Evolutionary conservation across 2,888 invertebrate genomes (phyloP).

Genomic region (Darwinula stevensoni): DNA sequence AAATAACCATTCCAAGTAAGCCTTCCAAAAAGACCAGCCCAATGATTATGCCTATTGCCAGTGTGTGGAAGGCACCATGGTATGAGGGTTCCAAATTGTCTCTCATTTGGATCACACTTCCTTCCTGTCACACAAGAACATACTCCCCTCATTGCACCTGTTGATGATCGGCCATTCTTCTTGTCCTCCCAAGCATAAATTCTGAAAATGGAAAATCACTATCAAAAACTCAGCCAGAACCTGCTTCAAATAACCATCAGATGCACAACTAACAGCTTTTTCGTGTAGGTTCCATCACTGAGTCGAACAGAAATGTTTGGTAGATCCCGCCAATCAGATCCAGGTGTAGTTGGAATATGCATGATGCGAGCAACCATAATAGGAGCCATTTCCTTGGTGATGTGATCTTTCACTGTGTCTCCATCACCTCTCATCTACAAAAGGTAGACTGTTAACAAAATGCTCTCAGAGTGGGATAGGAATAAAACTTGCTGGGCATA

Average conservation of each 20-base stretch:
- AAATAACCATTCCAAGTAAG: slow-evolving; percentile 58
- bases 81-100: slow-evolving; percentile 50
- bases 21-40: slow-evolving; percentile 55
- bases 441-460: background rate
- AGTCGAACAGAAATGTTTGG: slow-evolving; percentile 41
- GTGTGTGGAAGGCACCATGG: slow-evolving; percentile 73
- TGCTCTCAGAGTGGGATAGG: too few relatives aligned
- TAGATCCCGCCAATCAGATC: slow-evolving; percentile 58
- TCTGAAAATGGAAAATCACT: slow-evolving; percentile 13
- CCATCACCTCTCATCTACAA: slow-evolving; percentile 27
- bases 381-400: slow-evolving; percentile 55
- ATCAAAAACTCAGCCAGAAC: too few relatives aligned
- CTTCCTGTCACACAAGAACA: slow-evolving; percentile 33
- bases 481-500: too few relatives aligned
- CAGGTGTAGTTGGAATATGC: slow-evolving; percentile 37
- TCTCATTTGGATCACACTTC: slow-evolving; percentile 33
- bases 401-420: slow-evolving; percentile 45
- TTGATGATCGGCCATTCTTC: slow-evolving; percentile 21
- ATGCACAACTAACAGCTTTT: slow-evolving; percentile 25
- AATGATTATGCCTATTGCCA: slow-evolving; percentile 51
- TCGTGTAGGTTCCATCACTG: slow-evolving; percentile 33
- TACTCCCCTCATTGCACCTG: slow-evolving; percentile 31
- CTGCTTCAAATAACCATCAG: too few relatives aligned
- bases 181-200: slow-evolving; percentile 24
- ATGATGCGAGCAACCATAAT: slow-evolving; percentile 43